Base-by-base conservation (phyloP, 2,113 vertebrate species). In the Myrmophylax atrothorax region DNA sequence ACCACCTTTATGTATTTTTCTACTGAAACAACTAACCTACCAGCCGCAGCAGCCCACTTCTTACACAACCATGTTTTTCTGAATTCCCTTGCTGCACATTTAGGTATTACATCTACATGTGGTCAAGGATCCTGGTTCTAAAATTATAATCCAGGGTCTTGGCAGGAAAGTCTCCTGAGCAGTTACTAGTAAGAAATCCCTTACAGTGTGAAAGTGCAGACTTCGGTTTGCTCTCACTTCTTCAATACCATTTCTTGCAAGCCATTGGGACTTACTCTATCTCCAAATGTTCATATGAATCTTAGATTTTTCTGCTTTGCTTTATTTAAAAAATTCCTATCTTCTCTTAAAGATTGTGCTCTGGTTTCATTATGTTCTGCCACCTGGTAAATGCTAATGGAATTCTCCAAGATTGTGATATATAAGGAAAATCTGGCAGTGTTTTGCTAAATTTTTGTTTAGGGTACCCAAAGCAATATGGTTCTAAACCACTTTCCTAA, bases 361-460 rank as follows among this genome's bases (percentile, higher is more conserved):
- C 86, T 81, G 81, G 42, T 84, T 92, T 94, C 68, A 92, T 89
- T 93, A 86, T 92, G 73, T 83, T 93, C 89, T 78, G 67, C 89
- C 86, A 93, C 83, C 83, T 95, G 80, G 80, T 84, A 96, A 90
- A 95, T 80, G 90, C 76, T 90, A 94, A 95, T 88, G 59, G 20
- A 84, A 88, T 95, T 93, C 76, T 86, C 46, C 70, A 52, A 91
- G 76, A 92, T 29, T 90, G 64, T 63, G 72, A 90, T 84, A 90
- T 55, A 38, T 69, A 70, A 72, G 64, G 38, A 90, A 97, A 94
- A 92, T 52, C 86, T 93, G 63, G 73, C 67, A 83, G 13, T 38
- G 55, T 74, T 95, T 89, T 74, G 38, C 40, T 88, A 40, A 77
- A 40, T 80, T 88, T 94, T 89, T 86, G 55, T 92, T 77, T 55